These are phyloP conservation scores for Pachyrhynchus sulphureomaculatus DNA, from an alignment of 1,140 invertebrate genomes.

Conservation along the genomic window DNA sequence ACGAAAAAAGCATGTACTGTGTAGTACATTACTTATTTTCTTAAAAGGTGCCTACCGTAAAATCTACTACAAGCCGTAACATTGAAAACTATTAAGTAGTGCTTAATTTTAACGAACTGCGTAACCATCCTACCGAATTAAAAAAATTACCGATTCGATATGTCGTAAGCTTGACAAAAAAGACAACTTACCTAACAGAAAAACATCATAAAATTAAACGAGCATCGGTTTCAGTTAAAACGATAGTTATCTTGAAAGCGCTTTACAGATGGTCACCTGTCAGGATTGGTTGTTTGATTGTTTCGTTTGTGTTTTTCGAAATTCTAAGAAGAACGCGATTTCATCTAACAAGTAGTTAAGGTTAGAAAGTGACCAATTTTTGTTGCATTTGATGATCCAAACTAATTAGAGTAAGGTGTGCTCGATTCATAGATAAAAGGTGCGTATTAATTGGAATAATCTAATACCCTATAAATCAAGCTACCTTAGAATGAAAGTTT, in stretches of 20 bases:
- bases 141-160: no score
- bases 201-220: slow-evolving; percentile 12
- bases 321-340: slow-evolving; percentile 5
- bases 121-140: no score
- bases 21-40: no score
- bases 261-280: slow-evolving; percentile 12
- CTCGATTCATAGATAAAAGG: not conserved
- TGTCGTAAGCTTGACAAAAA: no score
- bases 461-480: no score
- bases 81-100: no score
- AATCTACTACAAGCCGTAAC: no score
- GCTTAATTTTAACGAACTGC: no score
- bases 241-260: slow-evolving; percentile 7
- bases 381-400: not conserved
- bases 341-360: not conserved
- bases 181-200: not conserved
- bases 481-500: no score
- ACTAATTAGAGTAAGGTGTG: not conserved
- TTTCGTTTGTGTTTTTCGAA: not conserved
- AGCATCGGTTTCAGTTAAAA: slow-evolving; percentile 1
- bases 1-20: no score
- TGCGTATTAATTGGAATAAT: no score
- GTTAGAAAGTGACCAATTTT: slow-evolving; percentile 3
- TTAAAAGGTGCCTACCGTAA: no score
- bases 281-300: slow-evolving; percentile 1